These are phyloP conservation scores for Egretta garzetta DNA, from an alignment of 2,113 vertebrate genomes.

Conservation along the genomic window DNA sequence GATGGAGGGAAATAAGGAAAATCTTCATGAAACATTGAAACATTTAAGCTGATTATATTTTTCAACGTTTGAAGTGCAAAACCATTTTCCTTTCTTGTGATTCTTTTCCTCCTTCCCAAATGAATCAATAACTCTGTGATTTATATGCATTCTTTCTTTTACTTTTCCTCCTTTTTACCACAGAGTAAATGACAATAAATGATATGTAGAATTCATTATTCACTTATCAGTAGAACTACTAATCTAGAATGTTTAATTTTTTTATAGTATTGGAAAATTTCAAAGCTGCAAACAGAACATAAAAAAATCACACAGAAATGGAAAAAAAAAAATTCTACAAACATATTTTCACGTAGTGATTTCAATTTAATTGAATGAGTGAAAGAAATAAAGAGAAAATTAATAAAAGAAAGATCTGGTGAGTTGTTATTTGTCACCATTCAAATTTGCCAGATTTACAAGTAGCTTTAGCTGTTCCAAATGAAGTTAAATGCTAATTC, in stretches of 20 bases:
- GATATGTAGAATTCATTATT: not conserved
- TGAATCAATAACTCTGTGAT: not conserved
- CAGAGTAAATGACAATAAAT: not conserved
- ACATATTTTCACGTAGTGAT: not conserved
- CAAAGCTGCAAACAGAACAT: not conserved
- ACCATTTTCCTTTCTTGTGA: not conserved
- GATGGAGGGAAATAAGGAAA: not conserved
- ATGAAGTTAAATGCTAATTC: not conserved
- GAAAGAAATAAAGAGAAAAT: not conserved
- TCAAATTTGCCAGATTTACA: not conserved
- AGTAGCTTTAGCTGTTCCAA: not conserved
- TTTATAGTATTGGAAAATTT: not conserved
- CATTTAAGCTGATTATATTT: not conserved
- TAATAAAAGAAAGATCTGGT: accelerated
- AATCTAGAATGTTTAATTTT: not conserved
- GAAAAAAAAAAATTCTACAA: not conserved
- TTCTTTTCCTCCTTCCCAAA: not conserved
- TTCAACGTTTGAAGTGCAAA: not conserved
- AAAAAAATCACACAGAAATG: not conserved
- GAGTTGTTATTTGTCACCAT: not conserved
- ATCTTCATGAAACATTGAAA: not conserved
- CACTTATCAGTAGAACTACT: not conserved
- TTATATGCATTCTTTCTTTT: not conserved
- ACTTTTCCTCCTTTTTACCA: not conserved
- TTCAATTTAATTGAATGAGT: not conserved